A percentile compares a stretch with the other conserved stretches of the same genome.
These are phyloP conservation scores for Cepaea nemoralis DNA, from an alignment of 1,140 invertebrate genomes.

Conservation along the genomic window DNA sequence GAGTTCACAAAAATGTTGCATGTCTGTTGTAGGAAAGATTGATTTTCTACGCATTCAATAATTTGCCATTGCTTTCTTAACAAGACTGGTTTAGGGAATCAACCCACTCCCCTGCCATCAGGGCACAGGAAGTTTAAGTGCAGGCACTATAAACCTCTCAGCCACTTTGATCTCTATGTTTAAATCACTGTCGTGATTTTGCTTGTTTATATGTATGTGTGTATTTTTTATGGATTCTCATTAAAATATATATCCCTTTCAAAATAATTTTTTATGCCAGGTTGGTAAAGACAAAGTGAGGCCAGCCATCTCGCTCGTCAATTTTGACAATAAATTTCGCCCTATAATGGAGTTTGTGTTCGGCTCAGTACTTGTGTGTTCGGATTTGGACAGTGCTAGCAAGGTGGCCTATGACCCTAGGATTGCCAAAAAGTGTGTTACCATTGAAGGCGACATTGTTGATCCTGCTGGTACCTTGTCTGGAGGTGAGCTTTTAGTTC, in stretches of 20 bases:
- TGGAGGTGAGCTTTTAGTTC: constrained; percentile 83
- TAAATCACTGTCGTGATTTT: too few relatives aligned
- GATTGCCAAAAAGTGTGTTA: constrained; percentile 85
- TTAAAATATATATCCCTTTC: neutral
- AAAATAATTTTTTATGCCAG: constrained; percentile 43
- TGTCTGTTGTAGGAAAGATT: too few relatives aligned
- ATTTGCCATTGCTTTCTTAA: too few relatives aligned
- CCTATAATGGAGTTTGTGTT: constrained; percentile 91
- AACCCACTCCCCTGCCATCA: too few relatives aligned
- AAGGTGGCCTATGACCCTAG: constrained; percentile 82
- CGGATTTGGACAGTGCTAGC: constrained; percentile 84
- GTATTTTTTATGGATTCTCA: neutral
- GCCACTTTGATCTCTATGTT: too few relatives aligned
- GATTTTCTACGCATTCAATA: too few relatives aligned
- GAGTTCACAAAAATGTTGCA: too few relatives aligned
- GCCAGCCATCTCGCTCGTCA: constrained; percentile 85
- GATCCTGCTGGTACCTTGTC: constrained; percentile 90
- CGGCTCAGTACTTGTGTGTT: constrained; percentile 87
- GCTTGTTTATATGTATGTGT: too few relatives aligned
- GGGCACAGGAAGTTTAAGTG: too few relatives aligned
- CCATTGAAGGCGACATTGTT: constrained; percentile 91
- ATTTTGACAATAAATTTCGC: constrained; percentile 80
- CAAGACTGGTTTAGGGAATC: too few relatives aligned
- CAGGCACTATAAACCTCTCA: too few relatives aligned
- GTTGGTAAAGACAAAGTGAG: constrained; percentile 82